phyloP scores from a whole-genome alignment of 2,797 vertebrate genomes.

The Sternotherus odoratus region DNA sequence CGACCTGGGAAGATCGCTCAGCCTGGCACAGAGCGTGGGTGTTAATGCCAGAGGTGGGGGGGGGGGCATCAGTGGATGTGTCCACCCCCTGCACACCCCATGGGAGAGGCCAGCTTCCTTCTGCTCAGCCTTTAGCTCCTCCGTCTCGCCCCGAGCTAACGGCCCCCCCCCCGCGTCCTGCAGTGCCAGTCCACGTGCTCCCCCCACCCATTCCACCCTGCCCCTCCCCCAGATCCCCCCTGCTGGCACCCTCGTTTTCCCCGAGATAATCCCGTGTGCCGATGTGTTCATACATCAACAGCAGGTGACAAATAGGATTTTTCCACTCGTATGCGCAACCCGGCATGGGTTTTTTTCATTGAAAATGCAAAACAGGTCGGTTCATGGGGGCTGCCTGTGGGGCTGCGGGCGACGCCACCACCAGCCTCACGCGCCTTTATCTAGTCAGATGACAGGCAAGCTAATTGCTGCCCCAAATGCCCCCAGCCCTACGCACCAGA shows the following conservation, averaged over 20 bases:
- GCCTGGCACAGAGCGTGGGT: accelerated
- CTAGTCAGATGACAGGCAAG: accelerated
- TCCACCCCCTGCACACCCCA: neutral
- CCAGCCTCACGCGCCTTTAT: neutral
- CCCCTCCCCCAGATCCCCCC: slow-evolving; percentile 21
- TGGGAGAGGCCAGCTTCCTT: neutral
- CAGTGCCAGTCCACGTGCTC: neutral
- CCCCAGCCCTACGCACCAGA: accelerated
- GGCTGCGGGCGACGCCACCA: neutral
- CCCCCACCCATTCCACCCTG: neutral
- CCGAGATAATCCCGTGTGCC: neutral
- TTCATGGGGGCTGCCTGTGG: neutral
- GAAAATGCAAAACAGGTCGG: slow-evolving; percentile 74
- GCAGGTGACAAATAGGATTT: slow-evolving; percentile 81
- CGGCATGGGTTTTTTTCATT: slow-evolving; percentile 77
- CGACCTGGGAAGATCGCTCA: no score
- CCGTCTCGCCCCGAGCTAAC: neutral
- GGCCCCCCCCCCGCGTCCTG: no score
- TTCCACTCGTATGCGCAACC: slow-evolving; percentile 77
- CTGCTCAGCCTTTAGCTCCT: neutral
- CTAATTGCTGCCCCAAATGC: accelerated
- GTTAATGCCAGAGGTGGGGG: neutral
- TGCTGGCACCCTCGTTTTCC: slow-evolving; percentile 29
- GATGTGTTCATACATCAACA: slow-evolving; percentile 64
- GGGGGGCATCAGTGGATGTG: no score